Base-by-base conservation (phyloP, 2,888 invertebrate species). In the Koerneria pararmatus region DNA sequence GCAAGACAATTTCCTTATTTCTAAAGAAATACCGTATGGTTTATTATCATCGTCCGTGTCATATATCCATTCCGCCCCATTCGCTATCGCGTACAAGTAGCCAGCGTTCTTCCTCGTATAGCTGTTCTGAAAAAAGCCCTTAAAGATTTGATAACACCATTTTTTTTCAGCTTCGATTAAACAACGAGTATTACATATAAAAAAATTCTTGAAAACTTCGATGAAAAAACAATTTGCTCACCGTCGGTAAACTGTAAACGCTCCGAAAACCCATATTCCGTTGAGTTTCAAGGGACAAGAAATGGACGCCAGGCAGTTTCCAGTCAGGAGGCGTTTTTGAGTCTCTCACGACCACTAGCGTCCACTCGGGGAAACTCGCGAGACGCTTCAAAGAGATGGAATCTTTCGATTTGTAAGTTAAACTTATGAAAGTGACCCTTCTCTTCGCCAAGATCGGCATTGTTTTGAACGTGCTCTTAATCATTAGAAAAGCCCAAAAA, bases 21-120 rank as follows among this genome's bases (percentile, higher is more conserved):
- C n/a, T n/a, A n/a, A n/a, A 11, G 19, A 22, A 41, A 46, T 41
- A 67, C 66, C 71, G 51, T 60, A 67, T 8, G 69, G 70, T 51
- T 69, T 67, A 35, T 71, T 69, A 32, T 71, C 72, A 63, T 73
- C 72, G 53, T 73, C 72, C 6, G 72, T 73, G 48, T 73, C 72
- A 27, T 71, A 73, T 24, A 73, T 73, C 71, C 71, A 73, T 51
- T 71, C 68, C 1, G 72, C 72, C 27, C 72, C 72, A 15, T 71
- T 66, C 11, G 66, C 66, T 27, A 73, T 73, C n/a, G 72, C 72
- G 46, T 71, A 73, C 15, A 73, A 49, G 29, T 73, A 73, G n/a
- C 63, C 72, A 15, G 68, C 63, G 48, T 71, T 73, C 46, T 73
- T 73, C 5, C 72, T 31, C 1, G 71, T 69, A 35, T 73, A 71